Percentiles rank a stretch among this genome's conserved stretches.
phyloP scores from a whole-genome alignment of 1,140 invertebrate species.

The Drosophila kanapiae region DNA sequence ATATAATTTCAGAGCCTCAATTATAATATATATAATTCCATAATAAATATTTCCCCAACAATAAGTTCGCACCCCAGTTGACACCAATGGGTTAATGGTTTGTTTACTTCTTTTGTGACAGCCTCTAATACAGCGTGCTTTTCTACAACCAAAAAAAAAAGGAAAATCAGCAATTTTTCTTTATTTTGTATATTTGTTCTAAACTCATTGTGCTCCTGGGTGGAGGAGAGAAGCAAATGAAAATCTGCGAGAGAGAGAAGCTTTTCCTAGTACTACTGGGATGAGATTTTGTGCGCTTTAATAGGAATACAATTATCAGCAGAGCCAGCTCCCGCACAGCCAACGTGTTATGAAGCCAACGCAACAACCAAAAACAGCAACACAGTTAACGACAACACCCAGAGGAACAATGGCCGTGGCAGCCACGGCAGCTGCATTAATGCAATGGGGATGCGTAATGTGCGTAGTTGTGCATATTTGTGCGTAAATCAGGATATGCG shows the following conservation, averaged over 20 bases:
- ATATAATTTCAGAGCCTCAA: background rate
- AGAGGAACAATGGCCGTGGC: background rate
- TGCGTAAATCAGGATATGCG: background rate
- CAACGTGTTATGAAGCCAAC: conserved; percentile 15
- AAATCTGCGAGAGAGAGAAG: background rate
- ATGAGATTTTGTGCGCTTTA: conserved; percentile 34
- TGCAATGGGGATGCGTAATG: background rate
- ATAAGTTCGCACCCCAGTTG: conserved; percentile 3
- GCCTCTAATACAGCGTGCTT: conserved; percentile 33
- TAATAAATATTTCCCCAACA: background rate
- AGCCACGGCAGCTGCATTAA: conserved; percentile 2
- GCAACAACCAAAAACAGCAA: background rate
- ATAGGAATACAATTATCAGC: conserved; percentile 62
- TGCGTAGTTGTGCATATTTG: background rate
- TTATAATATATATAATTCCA: background rate
- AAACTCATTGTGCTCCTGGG: conserved; percentile 46
- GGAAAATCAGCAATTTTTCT: conserved; percentile 33
- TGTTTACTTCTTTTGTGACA: conserved; percentile 40
- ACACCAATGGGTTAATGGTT: conserved; percentile 58
- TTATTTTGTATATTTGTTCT: conserved; percentile 53
- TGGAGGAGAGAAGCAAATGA: background rate
- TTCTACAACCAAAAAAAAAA: background rate
- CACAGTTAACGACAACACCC: background rate
- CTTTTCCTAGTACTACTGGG: conserved; percentile 10
- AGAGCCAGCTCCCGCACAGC: conserved; percentile 16